Evolutionary conservation across 2,888 invertebrate genomes (phyloP).

Genomic region (Athrips mouffetella): DNA sequence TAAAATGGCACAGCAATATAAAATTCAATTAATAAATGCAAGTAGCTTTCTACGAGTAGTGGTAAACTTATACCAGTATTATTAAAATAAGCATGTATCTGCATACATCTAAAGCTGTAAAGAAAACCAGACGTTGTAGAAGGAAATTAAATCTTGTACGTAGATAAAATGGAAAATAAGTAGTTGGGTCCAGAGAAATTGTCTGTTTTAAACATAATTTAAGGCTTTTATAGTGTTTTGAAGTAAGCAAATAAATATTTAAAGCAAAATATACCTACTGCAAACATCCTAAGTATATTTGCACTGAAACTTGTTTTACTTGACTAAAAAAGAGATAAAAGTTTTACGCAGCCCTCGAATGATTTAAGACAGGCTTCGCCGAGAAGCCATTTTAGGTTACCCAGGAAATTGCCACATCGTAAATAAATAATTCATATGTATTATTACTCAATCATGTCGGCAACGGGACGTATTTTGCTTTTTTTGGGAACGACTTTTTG

Average conservation of each 20-base stretch:
- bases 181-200: background rate
- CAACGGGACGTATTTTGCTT: slow-evolving; percentile 52
- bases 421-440: slow-evolving; percentile 65
- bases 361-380: background rate
- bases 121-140: background rate
- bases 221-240: no score
- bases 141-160: background rate
- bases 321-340: background rate
- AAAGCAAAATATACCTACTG: background rate
- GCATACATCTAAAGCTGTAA: background rate
- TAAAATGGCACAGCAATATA: no score
- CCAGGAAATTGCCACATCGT: slow-evolving; percentile 63
- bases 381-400: slow-evolving; percentile 4
- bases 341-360: background rate
- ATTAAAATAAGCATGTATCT: no score
- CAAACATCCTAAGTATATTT: background rate
- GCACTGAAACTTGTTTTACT: slow-evolving; percentile 3
- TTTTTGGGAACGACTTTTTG: background rate
- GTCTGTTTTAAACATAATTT: background rate
- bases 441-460: slow-evolving; percentile 71
- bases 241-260: no score
- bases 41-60: slow-evolving; percentile 5
- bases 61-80: background rate
- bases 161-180: background rate
- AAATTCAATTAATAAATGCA: no score